Conservation (phyloP, 2,797 vertebrate species). For the Odontamblyopus rebecca region DNA sequence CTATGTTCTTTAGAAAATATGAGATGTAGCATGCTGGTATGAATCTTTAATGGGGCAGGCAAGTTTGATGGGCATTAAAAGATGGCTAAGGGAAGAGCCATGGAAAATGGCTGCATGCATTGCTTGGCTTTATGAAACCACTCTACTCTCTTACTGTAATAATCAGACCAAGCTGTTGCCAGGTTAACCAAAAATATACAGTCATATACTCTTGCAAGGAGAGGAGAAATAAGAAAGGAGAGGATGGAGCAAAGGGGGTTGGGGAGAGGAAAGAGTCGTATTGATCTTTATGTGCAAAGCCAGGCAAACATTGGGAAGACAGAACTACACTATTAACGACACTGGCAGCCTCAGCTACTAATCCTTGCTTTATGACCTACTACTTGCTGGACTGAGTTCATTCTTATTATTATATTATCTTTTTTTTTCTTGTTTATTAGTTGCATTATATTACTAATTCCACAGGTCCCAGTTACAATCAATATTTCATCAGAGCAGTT, state of each 20-base stretch:
- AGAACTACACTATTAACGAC: constrained; percentile 76
- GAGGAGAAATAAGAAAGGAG: constrained; percentile 36
- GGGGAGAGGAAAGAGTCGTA: constrained; percentile 74
- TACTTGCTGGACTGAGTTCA: constrained; percentile 53
- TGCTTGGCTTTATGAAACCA: constrained; percentile 34
- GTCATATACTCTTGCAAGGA: constrained; percentile 50
- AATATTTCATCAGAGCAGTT: constrained; percentile 61
- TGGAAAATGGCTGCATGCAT: constrained; percentile 44
- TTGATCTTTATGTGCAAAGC: constrained; percentile 82
- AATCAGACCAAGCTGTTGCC: constrained; percentile 54
- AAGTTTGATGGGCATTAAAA: constrained; percentile 48
- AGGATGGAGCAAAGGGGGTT: constrained; percentile 61
- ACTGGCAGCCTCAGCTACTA: constrained; percentile 59
- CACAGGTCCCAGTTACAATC: constrained; percentile 43
- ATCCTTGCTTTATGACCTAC: constrained; percentile 56
- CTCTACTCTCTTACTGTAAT: constrained; percentile 19
- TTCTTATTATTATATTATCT: background rate
- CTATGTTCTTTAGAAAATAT: constrained; percentile 43
- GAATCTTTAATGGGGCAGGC: constrained; percentile 54
- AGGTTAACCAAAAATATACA: constrained; percentile 63
- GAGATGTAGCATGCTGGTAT: constrained; percentile 38
- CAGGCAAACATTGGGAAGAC: constrained; percentile 80
- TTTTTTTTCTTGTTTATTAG: constrained; percentile 15
- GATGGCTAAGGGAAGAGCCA: constrained; percentile 33
- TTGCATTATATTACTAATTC: constrained; percentile 13